Evolutionary conservation across 2,113 vertebrate genomes (phyloP).

Genomic region (Mesocricetus auratus): DNA sequence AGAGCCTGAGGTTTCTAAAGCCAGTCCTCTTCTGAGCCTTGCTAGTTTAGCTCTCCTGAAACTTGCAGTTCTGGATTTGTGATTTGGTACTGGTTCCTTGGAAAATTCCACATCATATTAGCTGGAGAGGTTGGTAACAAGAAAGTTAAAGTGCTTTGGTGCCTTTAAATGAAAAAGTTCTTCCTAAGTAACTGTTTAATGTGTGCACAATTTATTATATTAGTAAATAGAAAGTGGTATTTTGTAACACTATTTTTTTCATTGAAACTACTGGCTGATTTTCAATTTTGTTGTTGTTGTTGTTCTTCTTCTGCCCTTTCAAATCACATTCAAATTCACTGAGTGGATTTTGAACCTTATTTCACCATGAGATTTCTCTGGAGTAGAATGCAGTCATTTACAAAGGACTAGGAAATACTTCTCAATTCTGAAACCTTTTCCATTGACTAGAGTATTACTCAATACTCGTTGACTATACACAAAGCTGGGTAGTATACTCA

Average conservation of each 20-base stretch:
- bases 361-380: conserved; percentile 12
- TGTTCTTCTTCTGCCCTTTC: not conserved
- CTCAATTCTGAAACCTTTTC: conserved; percentile 9
- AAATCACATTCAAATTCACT: conserved; percentile 21
- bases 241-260: not conserved
- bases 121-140: not conserved
- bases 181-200: conserved; percentile 37
- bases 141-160: not conserved
- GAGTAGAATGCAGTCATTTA: not conserved
- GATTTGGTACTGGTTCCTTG: not conserved
- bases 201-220: not conserved
- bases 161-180: not conserved
- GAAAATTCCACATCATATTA: conserved; percentile 28
- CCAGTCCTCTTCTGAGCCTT: not conserved
- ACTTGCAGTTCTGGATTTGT: not conserved
- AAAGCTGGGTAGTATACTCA: not conserved
- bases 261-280: not conserved
- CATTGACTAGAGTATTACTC: not conserved
- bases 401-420: not conserved
- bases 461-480: not conserved
- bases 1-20: not conserved
- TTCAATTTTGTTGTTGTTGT: not conserved
- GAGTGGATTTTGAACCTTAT: not conserved
- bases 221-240: conserved; percentile 23
- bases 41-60: not conserved